Conservation (phyloP, 2,113 vertebrate species). For the Boulengeromyrus knoepffleri region DNA sequence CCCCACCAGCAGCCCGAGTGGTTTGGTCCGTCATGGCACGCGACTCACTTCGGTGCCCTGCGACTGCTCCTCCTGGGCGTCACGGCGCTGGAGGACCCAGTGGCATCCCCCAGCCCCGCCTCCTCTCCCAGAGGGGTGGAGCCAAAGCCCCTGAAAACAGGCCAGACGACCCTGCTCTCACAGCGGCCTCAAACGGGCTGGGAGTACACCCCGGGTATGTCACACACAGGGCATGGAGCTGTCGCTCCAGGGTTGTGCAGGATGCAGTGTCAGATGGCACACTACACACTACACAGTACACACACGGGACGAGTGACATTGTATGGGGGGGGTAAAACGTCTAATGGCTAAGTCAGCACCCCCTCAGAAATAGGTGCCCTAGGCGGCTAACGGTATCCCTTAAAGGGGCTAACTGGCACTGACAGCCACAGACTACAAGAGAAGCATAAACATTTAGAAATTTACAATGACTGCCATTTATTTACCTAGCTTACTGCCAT, state of each 20-base stretch:
- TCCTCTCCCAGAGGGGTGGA: slow-evolving; percentile 1
- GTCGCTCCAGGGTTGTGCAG: background rate
- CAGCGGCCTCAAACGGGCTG: background rate
- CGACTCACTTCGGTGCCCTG: slow-evolving; percentile 44
- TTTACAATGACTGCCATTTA: background rate
- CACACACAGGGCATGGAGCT: background rate
- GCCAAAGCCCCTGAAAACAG: slow-evolving; percentile 15
- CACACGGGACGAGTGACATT: background rate
- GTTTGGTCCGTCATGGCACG: background rate
- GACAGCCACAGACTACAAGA: background rate
- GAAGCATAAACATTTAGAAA: background rate
- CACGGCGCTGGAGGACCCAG: slow-evolving; percentile 26
- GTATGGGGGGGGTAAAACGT: too few species aligned
- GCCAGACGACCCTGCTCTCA: background rate
- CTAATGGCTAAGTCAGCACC: background rate
- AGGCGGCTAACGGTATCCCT: background rate
- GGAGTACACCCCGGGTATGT: background rate
- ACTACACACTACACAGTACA: too few species aligned
- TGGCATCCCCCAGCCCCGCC: background rate
- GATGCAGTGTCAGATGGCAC: background rate
- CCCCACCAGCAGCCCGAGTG: background rate
- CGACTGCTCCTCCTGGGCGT: slow-evolving; percentile 37
- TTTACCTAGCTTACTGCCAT: background rate
- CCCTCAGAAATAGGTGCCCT: background rate
- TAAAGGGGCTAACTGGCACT: background rate